Evolutionary conservation across 2,113 vertebrate species (phyloP).

Genomic region (Pheucticus melanocephalus): DNA sequence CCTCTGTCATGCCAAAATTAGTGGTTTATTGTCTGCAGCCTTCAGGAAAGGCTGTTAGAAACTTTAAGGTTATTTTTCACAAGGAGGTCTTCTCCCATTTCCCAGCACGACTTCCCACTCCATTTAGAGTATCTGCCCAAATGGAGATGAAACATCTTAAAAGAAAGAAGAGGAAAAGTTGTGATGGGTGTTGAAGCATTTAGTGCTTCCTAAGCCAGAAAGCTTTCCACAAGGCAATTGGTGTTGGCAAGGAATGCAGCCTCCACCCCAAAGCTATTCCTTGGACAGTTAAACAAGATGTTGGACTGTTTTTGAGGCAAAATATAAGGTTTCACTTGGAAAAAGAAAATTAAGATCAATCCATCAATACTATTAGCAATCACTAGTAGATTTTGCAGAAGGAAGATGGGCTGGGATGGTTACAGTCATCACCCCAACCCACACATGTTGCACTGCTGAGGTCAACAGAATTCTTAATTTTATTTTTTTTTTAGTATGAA

Average conservation of each 20-base stretch:
- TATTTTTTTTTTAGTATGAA: background rate
- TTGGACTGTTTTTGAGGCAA: conserved; percentile 28
- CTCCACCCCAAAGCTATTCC: conserved; percentile 41
- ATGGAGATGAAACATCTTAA: background rate
- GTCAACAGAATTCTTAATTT: background rate
- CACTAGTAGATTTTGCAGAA: background rate
- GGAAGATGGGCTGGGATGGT: background rate
- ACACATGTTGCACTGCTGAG: background rate
- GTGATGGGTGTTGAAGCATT: background rate
- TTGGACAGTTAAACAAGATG: conserved; percentile 24
- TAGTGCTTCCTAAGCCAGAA: conserved; percentile 24
- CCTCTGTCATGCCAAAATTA: conserved; percentile 6
- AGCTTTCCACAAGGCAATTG: conserved; percentile 41
- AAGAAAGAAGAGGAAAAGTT: conserved; percentile 1
- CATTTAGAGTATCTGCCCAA: background rate
- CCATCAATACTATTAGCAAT: background rate
- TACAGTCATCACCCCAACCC: background rate
- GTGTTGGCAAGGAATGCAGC: conserved; percentile 26
- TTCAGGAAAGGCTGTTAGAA: background rate
- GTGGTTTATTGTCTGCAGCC: background rate
- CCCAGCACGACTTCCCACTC: background rate
- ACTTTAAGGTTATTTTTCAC: background rate
- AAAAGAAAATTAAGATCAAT: conserved; percentile 24
- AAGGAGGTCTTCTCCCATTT: background rate
- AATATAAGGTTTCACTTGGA: conserved; percentile 31